These are phyloP conservation scores for Theocolax elegans DNA, from an alignment of 1,140 invertebrate species.

Conservation along the genomic window DNA sequence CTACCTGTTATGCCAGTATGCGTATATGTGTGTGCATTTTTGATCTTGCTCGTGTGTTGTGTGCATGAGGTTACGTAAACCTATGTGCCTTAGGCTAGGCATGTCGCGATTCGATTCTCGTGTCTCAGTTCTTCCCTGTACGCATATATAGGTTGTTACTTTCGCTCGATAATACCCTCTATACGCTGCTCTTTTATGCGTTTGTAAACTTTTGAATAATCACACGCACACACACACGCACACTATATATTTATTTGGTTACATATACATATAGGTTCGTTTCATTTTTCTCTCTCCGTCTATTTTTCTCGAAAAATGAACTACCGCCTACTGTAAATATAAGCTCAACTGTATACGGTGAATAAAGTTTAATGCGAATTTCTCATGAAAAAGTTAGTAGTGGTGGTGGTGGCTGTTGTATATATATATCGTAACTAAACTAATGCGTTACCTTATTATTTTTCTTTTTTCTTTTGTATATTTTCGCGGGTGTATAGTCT, in stretches of 20 bases:
- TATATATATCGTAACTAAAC: no score
- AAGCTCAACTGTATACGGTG: background rate
- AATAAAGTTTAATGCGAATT: slow-evolving; percentile 8
- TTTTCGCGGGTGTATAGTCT: no score
- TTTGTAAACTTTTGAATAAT: no score
- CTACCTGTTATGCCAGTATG: background rate
- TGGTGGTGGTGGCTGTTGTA: no score
- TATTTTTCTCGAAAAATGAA: slow-evolving; percentile 5
- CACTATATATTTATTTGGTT: no score
- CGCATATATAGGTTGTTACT: slow-evolving; percentile 15
- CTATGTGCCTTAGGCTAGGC: background rate
- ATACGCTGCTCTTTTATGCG: no score
- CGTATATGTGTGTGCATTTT: background rate
- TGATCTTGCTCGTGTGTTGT: background rate
- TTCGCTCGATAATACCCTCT: slow-evolving; percentile 22
- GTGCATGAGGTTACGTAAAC: background rate
- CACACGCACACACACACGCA: background rate
- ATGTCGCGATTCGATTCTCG: slow-evolving; percentile 22
- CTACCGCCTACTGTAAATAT: slow-evolving; percentile 4
- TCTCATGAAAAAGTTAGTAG: no score
- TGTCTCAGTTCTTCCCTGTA: slow-evolving; percentile 21
- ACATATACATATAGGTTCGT: background rate
- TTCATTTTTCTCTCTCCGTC: slow-evolving; percentile 1
- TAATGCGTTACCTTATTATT: no score
- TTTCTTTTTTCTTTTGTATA: no score